phyloP scores from a whole-genome alignment of 2,113 vertebrate species.

The Engraulis encrasicolus region DNA sequence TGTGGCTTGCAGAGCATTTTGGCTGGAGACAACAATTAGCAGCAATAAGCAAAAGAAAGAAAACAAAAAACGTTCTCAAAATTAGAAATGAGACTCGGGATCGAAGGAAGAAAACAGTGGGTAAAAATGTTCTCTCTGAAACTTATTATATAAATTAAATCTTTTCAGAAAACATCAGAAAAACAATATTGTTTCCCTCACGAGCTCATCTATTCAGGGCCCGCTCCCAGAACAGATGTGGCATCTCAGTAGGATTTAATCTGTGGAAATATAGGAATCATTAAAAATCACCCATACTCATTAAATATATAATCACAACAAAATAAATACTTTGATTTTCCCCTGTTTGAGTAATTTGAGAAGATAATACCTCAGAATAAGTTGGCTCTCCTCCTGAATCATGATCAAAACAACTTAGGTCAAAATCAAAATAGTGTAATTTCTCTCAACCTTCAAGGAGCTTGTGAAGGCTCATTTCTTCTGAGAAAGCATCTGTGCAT shows the following conservation, averaged over 20 bases:
- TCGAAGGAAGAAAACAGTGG: neutral
- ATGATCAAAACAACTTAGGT: no score
- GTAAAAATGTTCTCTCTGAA: neutral
- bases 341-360: conserved; percentile 23
- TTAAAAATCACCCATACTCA: conserved; percentile 23
- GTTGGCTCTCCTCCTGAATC: neutral
- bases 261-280: no score
- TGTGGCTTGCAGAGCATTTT: neutral
- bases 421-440: no score
- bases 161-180: neutral
- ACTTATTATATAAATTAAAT: neutral
- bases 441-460: no score
- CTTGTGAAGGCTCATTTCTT: no score
- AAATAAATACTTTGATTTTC: conserved; percentile 27
- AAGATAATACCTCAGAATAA: neutral
- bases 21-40: conserved; percentile 12
- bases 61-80: conserved; percentile 22
- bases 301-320: conserved; percentile 28
- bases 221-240: no score
- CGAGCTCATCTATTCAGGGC: no score
- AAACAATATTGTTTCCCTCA: neutral
- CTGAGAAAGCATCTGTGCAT: no score
- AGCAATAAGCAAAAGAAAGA: conserved; percentile 15
- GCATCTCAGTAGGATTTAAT: no score
- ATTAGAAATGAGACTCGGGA: conserved; percentile 30